A percentile compares a stretch with the other conserved stretches of the same genome.
These are phyloP conservation scores for Crocuta crocuta DNA, from an alignment of 2,113 vertebrate genomes.

Conservation along the genomic window DNA sequence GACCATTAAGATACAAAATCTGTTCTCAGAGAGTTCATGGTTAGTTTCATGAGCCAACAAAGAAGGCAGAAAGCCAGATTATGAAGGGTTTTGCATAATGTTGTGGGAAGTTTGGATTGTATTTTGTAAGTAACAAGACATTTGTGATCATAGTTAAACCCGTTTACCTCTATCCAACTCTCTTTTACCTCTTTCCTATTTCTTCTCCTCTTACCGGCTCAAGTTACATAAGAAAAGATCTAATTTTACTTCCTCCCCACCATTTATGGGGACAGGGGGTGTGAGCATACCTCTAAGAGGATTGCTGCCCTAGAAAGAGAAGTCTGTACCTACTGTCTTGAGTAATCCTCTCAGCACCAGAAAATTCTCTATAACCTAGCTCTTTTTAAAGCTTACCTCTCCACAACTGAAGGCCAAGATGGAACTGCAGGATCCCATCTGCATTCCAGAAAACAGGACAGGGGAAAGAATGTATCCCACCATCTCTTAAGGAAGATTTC, in stretches of 20 bases:
- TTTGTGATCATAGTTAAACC: background rate
- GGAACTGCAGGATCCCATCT: background rate
- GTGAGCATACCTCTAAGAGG: background rate
- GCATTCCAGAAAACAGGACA: background rate
- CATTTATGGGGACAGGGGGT: background rate
- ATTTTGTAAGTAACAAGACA: background rate
- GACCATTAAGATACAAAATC: background rate
- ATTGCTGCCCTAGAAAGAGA: background rate
- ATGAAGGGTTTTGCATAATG: background rate
- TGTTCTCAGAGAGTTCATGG: background rate
- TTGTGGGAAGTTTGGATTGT: constrained; percentile 3
- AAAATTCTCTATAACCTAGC: background rate
- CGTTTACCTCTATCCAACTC: background rate
- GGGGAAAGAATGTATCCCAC: background rate
- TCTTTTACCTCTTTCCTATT: background rate
- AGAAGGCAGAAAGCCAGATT: background rate
- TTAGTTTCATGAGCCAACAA: background rate
- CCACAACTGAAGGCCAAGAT: background rate
- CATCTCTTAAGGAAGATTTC: background rate
- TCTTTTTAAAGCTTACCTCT: background rate
- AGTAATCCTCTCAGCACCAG: background rate
- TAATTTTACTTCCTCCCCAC: background rate
- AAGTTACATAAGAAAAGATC: background rate
- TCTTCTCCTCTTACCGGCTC: background rate
- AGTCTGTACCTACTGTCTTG: background rate